These are phyloP conservation scores for Podarcis siculus DNA, from an alignment of 2,797 vertebrate species.

Conservation along the genomic window DNA sequence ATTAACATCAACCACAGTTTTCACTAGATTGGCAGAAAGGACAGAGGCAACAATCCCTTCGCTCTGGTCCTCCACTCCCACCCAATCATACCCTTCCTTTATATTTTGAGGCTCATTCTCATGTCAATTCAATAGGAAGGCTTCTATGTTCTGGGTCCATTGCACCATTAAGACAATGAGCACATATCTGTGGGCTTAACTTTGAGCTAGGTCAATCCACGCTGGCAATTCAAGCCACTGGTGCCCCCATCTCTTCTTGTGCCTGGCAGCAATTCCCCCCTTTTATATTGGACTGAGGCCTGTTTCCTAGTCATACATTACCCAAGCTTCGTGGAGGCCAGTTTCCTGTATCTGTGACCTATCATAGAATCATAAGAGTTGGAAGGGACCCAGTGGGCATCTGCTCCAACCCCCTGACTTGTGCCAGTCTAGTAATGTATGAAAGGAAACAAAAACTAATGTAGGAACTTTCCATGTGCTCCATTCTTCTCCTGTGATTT, in stretches of 20 bases:
- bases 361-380: not conserved
- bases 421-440: not conserved
- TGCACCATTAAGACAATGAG: not conserved
- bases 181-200: not conserved
- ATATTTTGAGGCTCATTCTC: not conserved
- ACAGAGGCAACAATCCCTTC: not conserved
- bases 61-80: not conserved
- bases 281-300: conserved; percentile 32
- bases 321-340: no score
- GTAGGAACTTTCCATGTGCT: not conserved
- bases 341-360: not conserved
- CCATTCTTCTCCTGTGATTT: not conserved
- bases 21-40: not conserved
- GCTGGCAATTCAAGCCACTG: not conserved
- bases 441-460: not conserved
- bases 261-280: conserved; percentile 32
- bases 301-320: not conserved
- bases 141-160: no score
- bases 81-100: not conserved
- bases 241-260: not conserved
- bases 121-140: not conserved
- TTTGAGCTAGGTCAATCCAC: not conserved
- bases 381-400: not conserved
- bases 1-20: not conserved
- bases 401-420: no score